Conservation (phyloP, 2,888 invertebrate species). For the Magallana nippona region DNA sequence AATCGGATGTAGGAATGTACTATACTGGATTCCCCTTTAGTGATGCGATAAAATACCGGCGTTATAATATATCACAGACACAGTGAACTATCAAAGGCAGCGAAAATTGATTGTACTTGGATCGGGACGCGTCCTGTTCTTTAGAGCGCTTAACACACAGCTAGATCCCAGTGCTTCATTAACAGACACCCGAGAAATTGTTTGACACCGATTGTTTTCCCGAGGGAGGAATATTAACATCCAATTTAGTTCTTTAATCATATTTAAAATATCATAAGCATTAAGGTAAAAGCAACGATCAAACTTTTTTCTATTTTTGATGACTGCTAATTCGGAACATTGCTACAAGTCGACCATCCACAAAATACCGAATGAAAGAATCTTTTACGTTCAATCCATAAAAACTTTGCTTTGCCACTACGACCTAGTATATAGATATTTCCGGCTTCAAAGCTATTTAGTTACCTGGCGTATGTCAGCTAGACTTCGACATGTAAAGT, state of each 20-base stretch:
- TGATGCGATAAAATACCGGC: neutral
- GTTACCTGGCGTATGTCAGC: too few species aligned
- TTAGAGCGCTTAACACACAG: neutral
- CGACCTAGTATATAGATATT: too few species aligned
- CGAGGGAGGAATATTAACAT: neutral
- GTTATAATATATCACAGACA: neutral
- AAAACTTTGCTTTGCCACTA: too few species aligned
- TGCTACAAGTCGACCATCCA: slow-evolving; percentile 6
- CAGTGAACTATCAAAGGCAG: neutral
- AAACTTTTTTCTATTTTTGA: neutral
- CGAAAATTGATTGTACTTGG: neutral
- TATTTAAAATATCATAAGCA: slow-evolving; percentile 33
- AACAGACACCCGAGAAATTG: slow-evolving; percentile 19
- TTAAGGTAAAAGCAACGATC: slow-evolving; percentile 3
- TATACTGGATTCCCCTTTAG: slow-evolving; percentile 1
- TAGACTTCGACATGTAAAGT: too few species aligned
- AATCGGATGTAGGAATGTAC: slow-evolving; percentile 23
- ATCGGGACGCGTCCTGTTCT: neutral
- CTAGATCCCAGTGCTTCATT: slow-evolving; percentile 2
- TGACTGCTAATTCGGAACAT: slow-evolving; percentile 29
- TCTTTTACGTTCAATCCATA: neutral
- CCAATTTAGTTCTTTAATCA: slow-evolving; percentile 12
- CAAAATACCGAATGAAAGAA: neutral
- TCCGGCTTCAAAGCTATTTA: too few species aligned
- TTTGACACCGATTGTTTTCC: neutral